These are phyloP conservation scores for Nasonovia ribisnigri DNA, from an alignment of 2,888 invertebrate genomes.

Conservation along the genomic window DNA sequence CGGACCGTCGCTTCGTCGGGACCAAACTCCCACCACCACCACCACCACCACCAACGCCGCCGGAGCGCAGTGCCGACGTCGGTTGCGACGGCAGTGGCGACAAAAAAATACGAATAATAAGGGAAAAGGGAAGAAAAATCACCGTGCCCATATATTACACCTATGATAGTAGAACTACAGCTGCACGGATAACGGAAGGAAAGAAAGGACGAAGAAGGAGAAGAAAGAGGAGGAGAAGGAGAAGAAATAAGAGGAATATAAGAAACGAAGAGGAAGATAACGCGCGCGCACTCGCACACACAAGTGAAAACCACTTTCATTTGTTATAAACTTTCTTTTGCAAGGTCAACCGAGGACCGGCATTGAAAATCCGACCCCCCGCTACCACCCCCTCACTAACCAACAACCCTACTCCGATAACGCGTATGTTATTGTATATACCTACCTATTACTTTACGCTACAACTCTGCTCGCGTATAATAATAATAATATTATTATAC, in stretches of 20 bases:
- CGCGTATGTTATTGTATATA: background rate
- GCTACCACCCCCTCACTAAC: background rate
- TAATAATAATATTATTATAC: conserved; percentile 6
- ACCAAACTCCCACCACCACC: background rate
- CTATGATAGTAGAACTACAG: background rate
- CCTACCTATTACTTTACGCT: background rate
- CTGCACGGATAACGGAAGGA: background rate
- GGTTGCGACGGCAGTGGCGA: background rate
- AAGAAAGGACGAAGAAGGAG: background rate
- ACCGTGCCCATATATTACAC: background rate
- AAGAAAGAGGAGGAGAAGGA: background rate
- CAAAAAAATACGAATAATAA: background rate
- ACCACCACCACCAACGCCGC: too few species aligned
- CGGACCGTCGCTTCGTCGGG: conserved; percentile 8
- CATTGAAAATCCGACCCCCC: conserved; percentile 55
- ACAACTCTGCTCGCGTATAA: background rate
- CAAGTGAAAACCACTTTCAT: conserved; percentile 67
- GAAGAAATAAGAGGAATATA: background rate
- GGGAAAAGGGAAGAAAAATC: background rate
- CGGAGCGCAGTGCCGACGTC: background rate
- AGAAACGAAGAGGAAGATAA: conserved; percentile 26
- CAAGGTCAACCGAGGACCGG: conserved; percentile 66
- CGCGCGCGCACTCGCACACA: conserved; percentile 45
- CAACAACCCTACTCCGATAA: background rate
- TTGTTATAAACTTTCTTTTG: conserved; percentile 66